Conservation (phyloP, 2,888 invertebrate species). For the Amaurobius ferox region DNA sequence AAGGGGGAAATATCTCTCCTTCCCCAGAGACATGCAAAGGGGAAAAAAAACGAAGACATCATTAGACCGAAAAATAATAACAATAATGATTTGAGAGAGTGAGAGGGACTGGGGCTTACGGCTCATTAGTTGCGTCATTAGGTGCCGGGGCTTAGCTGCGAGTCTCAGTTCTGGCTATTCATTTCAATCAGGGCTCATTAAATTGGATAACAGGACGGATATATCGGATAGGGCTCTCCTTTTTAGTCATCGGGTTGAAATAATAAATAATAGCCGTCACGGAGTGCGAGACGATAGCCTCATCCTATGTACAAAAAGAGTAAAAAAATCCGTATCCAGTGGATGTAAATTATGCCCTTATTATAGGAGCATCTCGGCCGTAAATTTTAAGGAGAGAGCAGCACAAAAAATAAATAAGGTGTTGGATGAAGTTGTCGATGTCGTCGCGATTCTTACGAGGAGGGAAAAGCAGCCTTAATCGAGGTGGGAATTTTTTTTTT, state of each 20-base stretch:
- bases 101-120: constrained; percentile 53
- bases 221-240: constrained; percentile 59
- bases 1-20: background rate
- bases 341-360: constrained; percentile 59
- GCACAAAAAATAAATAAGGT: background rate
- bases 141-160: constrained; percentile 58
- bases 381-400: constrained; percentile 18
- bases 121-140: constrained; percentile 70
- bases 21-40: constrained; percentile 41
- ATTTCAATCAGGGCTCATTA: constrained; percentile 72
- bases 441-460: background rate
- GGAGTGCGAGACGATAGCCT: constrained; percentile 24
- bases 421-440: constrained; percentile 13
- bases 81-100: constrained; percentile 48
- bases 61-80: constrained; percentile 68
- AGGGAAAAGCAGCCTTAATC: background rate
- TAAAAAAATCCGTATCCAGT: constrained; percentile 11
- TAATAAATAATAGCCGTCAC: constrained; percentile 62
- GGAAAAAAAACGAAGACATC: constrained; percentile 52
- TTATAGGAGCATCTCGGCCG: constrained; percentile 37
- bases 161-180: constrained; percentile 67
- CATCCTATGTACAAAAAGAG: background rate
- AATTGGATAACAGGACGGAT: constrained; percentile 65
- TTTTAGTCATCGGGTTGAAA: constrained; percentile 67
- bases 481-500: background rate